Percentiles rank a stretch among this genome's conserved stretches.
These are phyloP conservation scores for Trinectes maculatus DNA, from an alignment of 2,113 vertebrate genomes.

Conservation along the genomic window DNA sequence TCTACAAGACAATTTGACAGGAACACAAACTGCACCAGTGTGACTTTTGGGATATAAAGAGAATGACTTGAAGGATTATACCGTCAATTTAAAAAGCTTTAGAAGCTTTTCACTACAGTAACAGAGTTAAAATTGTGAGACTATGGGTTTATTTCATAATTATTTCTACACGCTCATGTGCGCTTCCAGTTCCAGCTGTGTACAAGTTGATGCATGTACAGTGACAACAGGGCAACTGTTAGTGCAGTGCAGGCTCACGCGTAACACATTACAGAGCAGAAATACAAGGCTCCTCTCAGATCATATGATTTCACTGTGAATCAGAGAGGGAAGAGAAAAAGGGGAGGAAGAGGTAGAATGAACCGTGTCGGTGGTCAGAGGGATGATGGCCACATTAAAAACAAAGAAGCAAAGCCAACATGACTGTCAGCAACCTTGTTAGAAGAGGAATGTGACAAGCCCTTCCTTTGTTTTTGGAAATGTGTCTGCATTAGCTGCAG, in stretches of 20 bases:
- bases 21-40: neutral
- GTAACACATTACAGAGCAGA: neutral
- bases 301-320: neutral
- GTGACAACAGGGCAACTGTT: neutral
- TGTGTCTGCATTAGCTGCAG: neutral
- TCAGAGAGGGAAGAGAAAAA: slow-evolving; percentile 1
- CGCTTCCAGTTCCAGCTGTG: slow-evolving; percentile 45
- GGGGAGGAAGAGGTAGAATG: slow-evolving; percentile 11
- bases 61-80: neutral
- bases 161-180: neutral
- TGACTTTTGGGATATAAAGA: too few relatives aligned
- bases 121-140: neutral
- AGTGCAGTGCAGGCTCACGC: slow-evolving; percentile 12
- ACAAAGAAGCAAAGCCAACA: neutral
- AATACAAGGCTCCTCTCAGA: neutral
- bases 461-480: neutral
- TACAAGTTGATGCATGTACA: neutral
- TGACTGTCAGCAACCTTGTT: neutral
- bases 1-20: neutral
- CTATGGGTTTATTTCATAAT: neutral
- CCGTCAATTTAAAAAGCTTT: neutral
- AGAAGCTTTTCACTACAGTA: too few relatives aligned
- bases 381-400: slow-evolving; percentile 9
- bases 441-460: neutral
- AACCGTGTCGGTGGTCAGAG: neutral